Percentiles rank a stretch among this genome's conserved stretches.
Conservation (phyloP, 2,797 vertebrate genomes). For the Astyanax mexicanus region DNA sequence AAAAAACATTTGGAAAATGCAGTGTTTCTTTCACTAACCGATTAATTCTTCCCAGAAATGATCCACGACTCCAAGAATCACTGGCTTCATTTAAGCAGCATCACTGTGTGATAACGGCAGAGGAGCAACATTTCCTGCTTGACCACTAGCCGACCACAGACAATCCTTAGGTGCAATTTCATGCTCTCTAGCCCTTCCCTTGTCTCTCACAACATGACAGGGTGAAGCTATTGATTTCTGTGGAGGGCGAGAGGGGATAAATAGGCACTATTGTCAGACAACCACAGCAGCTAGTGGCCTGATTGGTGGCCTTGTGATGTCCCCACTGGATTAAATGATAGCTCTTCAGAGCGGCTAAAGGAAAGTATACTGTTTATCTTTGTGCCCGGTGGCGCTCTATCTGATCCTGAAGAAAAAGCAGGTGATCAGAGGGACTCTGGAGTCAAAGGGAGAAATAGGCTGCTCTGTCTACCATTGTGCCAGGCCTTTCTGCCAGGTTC, state of each 20-base stretch:
- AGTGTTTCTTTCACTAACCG: constrained; percentile 24
- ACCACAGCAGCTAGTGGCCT: constrained; percentile 7
- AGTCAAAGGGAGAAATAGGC: constrained; percentile 52
- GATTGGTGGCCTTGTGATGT: constrained; percentile 36
- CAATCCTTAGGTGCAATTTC: constrained; percentile 68
- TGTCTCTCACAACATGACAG: constrained; percentile 65
- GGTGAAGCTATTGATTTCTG: constrained; percentile 71
- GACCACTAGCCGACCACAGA: constrained; percentile 59
- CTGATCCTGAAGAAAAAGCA: constrained; percentile 46
- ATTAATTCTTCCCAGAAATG: no score
- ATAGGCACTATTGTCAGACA: constrained; percentile 31
- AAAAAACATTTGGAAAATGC: constrained; percentile 21
- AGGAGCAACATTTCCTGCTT: constrained; percentile 1
- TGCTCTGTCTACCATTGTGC: constrained; percentile 51
- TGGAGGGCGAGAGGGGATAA: constrained; percentile 37
- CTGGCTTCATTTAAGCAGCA: background rate
- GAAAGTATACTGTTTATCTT: constrained; percentile 51
- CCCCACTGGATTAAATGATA: constrained; percentile 45
- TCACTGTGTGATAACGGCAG: background rate
- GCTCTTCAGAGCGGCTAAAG: constrained; percentile 37
- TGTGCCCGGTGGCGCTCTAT: constrained; percentile 45
- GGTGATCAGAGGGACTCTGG: constrained; percentile 55
- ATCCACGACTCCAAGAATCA: no score
- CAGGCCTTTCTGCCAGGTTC: constrained; percentile 42
- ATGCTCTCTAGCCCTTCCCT: constrained; percentile 72